These are phyloP conservation scores for Accipiter cooperii DNA, from an alignment of 2,113 vertebrate species.

Conservation along the genomic window DNA sequence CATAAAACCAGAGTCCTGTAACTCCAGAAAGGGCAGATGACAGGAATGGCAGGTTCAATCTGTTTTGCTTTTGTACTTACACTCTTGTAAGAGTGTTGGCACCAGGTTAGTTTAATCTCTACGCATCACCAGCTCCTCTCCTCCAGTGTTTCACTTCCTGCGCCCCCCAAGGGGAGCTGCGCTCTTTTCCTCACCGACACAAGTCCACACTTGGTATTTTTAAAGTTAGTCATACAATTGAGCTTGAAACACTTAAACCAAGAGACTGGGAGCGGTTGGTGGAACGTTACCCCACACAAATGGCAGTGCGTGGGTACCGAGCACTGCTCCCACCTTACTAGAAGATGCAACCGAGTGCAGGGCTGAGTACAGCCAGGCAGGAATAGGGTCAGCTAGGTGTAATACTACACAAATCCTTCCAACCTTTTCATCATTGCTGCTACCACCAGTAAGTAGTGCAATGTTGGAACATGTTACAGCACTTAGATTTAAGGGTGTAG, in stretches of 20 bases:
- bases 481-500: neutral
- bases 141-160: neutral
- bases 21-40: neutral
- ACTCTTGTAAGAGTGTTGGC: neutral
- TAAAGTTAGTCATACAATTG: neutral
- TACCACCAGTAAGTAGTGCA: neutral
- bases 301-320: fast-evolving
- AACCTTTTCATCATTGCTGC: neutral
- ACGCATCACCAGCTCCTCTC: neutral
- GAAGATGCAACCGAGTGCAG: fast-evolving
- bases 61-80: neutral
- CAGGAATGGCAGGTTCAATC: neutral
- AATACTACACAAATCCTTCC: neutral
- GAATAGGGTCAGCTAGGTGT: neutral
- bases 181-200: too few relatives aligned
- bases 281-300: neutral
- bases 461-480: fast-evolving
- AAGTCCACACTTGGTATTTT: neutral
- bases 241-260: neutral
- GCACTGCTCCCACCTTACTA: neutral
- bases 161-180: too few relatives aligned
- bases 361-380: neutral
- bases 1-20: neutral
- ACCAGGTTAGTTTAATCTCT: neutral
- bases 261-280: neutral